Conservation (phyloP, 2,797 vertebrate species). For the Lates japonicus region DNA sequence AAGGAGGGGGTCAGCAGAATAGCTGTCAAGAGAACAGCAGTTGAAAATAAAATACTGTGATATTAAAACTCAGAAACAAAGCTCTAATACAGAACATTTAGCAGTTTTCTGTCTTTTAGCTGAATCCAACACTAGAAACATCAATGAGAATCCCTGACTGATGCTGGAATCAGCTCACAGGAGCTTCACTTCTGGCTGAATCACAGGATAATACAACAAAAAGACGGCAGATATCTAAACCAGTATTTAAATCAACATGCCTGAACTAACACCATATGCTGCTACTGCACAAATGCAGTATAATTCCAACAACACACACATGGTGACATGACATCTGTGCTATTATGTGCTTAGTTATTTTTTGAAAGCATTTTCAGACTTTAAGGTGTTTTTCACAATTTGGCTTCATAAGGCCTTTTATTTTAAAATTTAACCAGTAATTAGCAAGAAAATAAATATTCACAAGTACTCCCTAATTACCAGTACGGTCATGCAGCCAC, state of each 20-base stretch:
- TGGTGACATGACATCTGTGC: conserved; percentile 16
- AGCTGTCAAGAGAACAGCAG: conserved; percentile 23
- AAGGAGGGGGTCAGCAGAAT: conserved; percentile 4
- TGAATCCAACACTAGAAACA: conserved; percentile 12
- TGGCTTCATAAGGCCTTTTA: not conserved
- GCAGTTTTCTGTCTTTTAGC: not conserved
- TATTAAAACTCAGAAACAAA: conserved; percentile 23
- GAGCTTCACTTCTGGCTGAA: not conserved
- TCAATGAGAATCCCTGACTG: not conserved
- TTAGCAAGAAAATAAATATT: not conserved
- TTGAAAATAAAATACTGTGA: conserved; percentile 13
- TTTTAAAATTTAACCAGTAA: not conserved
- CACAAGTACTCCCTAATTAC: not conserved
- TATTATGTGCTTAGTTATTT: not conserved
- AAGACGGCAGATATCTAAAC: conserved; percentile 4
- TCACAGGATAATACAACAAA: conserved; percentile 4
- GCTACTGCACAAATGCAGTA: not conserved
- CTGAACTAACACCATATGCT: conserved; percentile 26
- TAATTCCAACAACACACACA: not conserved
- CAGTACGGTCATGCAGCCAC: not conserved
- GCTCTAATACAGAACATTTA: not conserved
- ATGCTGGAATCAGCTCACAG: not conserved
- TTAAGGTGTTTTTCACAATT: not conserved
- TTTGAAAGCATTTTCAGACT: not conserved
- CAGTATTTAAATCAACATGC: conserved; percentile 20